Evolutionary conservation across 2,113 vertebrate genomes (phyloP).

Genomic region (Alouatta palliata): DNA sequence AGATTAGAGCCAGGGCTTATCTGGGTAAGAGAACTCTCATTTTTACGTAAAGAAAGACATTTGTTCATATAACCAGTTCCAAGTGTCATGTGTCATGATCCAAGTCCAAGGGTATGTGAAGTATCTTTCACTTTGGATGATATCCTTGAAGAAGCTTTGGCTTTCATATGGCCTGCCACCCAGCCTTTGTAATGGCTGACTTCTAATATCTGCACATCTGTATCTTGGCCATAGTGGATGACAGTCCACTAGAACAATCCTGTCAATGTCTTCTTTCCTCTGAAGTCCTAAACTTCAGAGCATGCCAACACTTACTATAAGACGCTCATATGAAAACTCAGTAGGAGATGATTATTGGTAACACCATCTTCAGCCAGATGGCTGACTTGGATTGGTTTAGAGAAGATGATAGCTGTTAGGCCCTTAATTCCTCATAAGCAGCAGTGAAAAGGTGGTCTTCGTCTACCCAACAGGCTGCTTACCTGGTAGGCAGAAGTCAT

Average conservation of each 20-base stretch:
- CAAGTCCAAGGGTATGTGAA: background rate
- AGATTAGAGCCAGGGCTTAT: background rate
- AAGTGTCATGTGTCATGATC: background rate
- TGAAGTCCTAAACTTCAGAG: background rate
- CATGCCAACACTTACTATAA: background rate
- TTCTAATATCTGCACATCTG: background rate
- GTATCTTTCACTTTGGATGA: background rate
- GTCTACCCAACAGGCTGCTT: background rate
- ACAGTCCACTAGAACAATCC: background rate
- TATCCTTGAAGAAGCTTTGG: background rate
- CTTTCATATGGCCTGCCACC: background rate
- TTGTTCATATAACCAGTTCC: background rate
- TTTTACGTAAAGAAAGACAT: background rate
- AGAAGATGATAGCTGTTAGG: background rate
- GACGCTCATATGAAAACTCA: background rate
- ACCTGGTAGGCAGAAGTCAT: background rate
- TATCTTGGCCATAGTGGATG: background rate
- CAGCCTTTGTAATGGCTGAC: background rate
- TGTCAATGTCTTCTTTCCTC: background rate
- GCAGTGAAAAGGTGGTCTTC: background rate
- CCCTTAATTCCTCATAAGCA: background rate
- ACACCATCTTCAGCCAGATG: background rate
- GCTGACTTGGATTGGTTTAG: background rate
- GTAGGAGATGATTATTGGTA: background rate
- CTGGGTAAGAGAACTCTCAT: constrained; percentile 1